Conservation (phyloP, 2,797 vertebrate genomes). For the Halcyon badia region DNA sequence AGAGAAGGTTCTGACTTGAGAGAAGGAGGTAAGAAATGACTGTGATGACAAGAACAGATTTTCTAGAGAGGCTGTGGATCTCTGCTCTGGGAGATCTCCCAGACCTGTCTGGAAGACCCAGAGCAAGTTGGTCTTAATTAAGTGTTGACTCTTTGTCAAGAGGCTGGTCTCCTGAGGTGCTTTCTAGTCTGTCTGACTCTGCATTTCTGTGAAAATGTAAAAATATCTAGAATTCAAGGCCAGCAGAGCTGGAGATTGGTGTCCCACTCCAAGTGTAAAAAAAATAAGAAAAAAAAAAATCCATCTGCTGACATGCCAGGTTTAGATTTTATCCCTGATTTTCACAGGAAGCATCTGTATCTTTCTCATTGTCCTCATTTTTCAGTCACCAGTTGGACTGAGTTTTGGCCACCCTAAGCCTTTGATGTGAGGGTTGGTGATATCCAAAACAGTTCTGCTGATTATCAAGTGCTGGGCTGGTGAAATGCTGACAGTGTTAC, state of each 20-base stretch:
- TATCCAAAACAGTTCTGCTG: background rate
- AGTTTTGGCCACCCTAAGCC: background rate
- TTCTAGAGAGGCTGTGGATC: background rate
- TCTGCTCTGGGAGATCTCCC: background rate
- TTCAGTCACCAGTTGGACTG: background rate
- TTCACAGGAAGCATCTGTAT: background rate
- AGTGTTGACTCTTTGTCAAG: background rate
- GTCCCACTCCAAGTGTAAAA: background rate
- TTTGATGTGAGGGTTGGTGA: background rate
- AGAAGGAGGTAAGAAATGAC: background rate
- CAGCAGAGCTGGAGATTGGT: background rate
- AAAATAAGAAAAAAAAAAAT: background rate
- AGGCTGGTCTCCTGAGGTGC: background rate
- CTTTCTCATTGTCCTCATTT: background rate
- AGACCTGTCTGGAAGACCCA: background rate
- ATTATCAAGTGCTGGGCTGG: background rate
- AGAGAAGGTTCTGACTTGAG: background rate
- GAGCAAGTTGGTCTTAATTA: background rate
- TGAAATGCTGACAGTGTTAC: background rate
- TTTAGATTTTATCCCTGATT: background rate
- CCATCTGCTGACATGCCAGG: background rate
- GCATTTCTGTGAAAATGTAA: background rate
- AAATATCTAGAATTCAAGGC: background rate
- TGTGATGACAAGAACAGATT: background rate
- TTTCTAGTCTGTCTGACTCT: background rate